Conservation (phyloP, 2,113 vertebrate genomes). For the Gobio gobio region DNA sequence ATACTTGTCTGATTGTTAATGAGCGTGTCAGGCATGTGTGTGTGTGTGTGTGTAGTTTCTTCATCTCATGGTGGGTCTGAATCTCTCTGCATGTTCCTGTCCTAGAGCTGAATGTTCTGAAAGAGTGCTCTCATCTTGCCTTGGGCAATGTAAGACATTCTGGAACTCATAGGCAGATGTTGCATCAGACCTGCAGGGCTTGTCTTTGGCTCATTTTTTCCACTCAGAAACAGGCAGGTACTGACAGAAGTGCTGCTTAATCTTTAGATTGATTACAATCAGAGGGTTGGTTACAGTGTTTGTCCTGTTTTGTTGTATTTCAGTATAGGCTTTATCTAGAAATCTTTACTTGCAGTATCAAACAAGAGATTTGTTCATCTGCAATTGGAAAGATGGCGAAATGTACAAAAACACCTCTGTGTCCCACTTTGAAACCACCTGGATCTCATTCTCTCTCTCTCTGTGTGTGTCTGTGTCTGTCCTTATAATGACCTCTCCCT, state of each 20-base stretch:
- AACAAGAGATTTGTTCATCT: not conserved
- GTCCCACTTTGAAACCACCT: conserved; percentile 17
- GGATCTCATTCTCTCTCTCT: not conserved
- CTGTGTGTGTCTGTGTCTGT: not conserved
- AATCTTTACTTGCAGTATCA: not conserved
- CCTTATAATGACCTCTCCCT: conserved; percentile 33
- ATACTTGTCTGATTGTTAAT: conserved; percentile 14
- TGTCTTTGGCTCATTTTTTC: conserved; percentile 22
- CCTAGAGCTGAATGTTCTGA: conserved; percentile 48
- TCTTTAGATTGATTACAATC: not conserved
- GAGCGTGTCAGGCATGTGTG: conserved; percentile 2
- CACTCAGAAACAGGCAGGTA: conserved; percentile 10
- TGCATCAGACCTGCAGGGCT: conserved; percentile 38
- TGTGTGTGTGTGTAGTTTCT: conserved; percentile 5
- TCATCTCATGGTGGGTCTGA: not conserved
- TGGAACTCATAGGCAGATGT: conserved; percentile 47
- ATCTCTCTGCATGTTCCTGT: conserved; percentile 29
- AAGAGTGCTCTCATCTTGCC: conserved; percentile 42
- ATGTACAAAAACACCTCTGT: not conserved
- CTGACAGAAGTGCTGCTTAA: not conserved
- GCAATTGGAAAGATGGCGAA: not conserved
- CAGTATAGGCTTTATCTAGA: not conserved
- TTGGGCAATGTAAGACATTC: conserved; percentile 39
- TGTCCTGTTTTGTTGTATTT: not conserved
- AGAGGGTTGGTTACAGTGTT: not conserved